A percentile compares a stretch with the other conserved stretches of the same genome.
phyloP scores from a whole-genome alignment of 2,113 vertebrate genomes.

The Piaya cayana region DNA sequence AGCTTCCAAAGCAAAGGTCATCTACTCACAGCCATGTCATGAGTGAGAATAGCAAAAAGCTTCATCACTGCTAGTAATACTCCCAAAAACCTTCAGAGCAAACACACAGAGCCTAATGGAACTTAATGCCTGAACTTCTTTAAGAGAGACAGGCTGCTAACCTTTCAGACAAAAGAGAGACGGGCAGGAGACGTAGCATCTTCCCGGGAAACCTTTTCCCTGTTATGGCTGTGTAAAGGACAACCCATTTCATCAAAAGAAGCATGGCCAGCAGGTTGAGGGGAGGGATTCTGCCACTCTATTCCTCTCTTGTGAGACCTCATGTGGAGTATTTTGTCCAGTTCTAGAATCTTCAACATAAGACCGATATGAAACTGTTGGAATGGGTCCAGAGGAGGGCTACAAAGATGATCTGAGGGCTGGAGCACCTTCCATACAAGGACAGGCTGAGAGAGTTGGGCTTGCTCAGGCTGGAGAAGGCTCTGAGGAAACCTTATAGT shows the following conservation, averaged over 20 bases:
- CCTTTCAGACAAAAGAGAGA: neutral
- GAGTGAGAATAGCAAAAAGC: neutral
- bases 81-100: neutral
- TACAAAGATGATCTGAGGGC: too few species aligned
- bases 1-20: neutral
- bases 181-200: neutral
- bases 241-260: neutral
- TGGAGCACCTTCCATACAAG: too few species aligned
- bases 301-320: too few species aligned
- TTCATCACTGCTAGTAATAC: neutral
- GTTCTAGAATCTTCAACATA: too few species aligned
- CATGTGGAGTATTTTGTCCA: too few species aligned
- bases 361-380: too few species aligned
- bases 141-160: neutral
- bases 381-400: too few species aligned
- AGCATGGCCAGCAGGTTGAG: too few species aligned
- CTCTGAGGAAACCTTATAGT: too few species aligned
- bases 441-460: too few species aligned
- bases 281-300: too few species aligned
- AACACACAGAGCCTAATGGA: neutral
- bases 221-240: neutral
- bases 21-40: neutral
- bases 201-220: neutral
- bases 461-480: too few species aligned
- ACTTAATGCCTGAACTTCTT: neutral